Evolutionary conservation across 1,140 invertebrate species (phyloP).

Genomic region (Dinothrombium tinctorium): DNA sequence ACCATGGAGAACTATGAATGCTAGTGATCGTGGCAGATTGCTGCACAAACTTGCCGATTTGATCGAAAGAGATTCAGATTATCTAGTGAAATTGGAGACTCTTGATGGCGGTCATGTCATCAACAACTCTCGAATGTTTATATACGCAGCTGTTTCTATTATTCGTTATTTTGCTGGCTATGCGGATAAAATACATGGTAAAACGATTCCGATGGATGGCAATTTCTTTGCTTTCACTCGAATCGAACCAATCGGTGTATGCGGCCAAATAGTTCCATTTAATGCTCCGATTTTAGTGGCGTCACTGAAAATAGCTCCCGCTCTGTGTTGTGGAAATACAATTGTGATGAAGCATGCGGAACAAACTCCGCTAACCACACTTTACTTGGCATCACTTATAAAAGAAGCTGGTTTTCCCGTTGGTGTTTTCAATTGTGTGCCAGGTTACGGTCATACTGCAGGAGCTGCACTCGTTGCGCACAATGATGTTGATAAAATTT

Average conservation of each 20-base stretch:
- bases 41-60: slow-evolving; percentile 20
- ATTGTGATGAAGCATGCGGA: slow-evolving; percentile 30
- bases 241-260: slow-evolving; percentile 29
- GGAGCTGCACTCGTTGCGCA: slow-evolving; percentile 9
- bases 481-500: slow-evolving; percentile 43
- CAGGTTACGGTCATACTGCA: slow-evolving; percentile 11
- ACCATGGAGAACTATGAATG: slow-evolving; percentile 76
- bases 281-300: slow-evolving; percentile 33
- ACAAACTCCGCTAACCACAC: slow-evolving; percentile 29
- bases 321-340: slow-evolving; percentile 29
- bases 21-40: slow-evolving; percentile 50
- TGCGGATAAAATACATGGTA: slow-evolving; percentile 41
- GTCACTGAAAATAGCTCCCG: slow-evolving; percentile 20
- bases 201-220: slow-evolving; percentile 18
- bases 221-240: slow-evolving; percentile 26
- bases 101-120: slow-evolving; percentile 72
- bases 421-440: slow-evolving; percentile 11
- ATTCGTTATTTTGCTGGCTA: slow-evolving; percentile 70
- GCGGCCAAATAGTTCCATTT: slow-evolving; percentile 29
- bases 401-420: slow-evolving; percentile 16
- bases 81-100: slow-evolving; percentile 29
- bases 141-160: slow-evolving; percentile 32
- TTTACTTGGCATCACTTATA: slow-evolving; percentile 24
- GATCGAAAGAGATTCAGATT: not conserved
- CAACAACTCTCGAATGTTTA: slow-evolving; percentile 34